Percentiles rank a stretch among this genome's conserved stretches.
Evolutionary conservation across 2,797 vertebrate genomes (phyloP).

Genomic region (Aldrovandia affinis): DNA sequence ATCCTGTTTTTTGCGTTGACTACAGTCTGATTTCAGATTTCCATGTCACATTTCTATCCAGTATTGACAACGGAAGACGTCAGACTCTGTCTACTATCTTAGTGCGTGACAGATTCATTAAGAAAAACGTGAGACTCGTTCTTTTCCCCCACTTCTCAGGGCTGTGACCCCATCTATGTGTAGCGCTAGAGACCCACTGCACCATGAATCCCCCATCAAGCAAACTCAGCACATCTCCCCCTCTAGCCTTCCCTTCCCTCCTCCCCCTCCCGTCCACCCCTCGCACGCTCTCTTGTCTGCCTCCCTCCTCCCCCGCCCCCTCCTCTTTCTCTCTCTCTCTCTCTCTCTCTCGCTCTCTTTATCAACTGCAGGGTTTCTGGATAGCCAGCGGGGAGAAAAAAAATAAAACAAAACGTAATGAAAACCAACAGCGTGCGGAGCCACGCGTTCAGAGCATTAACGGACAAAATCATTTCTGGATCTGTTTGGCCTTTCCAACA

Average conservation of each 20-base stretch:
- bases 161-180: slow-evolving; percentile 23
- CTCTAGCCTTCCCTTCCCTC: slow-evolving; percentile 24
- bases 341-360: background rate
- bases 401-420: background rate
- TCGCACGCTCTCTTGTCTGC: background rate
- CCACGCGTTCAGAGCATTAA: background rate
- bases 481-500: background rate
- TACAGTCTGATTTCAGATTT: background rate
- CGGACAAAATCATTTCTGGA: background rate
- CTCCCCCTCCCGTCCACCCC: slow-evolving; percentile 30
- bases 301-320: background rate
- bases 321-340: too few relatives aligned
- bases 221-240: slow-evolving; percentile 30
- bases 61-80: background rate
- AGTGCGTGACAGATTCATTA: slow-evolving; percentile 7
- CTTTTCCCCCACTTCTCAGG: background rate
- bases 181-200: background rate
- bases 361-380: background rate
- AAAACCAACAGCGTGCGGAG: background rate
- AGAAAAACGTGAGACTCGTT: background rate
- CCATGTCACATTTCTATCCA: background rate
- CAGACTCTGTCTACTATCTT: background rate
- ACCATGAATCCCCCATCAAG: slow-evolving; percentile 14
- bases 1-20: slow-evolving; percentile 4
- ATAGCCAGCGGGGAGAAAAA: background rate